Conservation (phyloP, 1,140 invertebrate genomes). For the Pteromalus puparum region DNA sequence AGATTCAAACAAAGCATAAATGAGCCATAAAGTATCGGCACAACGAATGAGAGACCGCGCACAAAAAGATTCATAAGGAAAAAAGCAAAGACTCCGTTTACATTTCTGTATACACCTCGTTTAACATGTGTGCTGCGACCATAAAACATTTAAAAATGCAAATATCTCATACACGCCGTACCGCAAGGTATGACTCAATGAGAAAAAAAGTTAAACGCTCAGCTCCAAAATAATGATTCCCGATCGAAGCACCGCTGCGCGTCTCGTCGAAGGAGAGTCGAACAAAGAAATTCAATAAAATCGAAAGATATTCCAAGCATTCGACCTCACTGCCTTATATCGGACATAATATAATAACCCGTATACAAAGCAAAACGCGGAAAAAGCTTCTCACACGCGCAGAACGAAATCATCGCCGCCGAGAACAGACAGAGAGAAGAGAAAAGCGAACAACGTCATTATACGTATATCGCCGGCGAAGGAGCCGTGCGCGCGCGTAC, state of each 20-base stretch:
- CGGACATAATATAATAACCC: too few species aligned
- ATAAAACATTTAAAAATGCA: too few species aligned
- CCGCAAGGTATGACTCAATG: too few species aligned
- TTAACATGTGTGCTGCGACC: too few species aligned
- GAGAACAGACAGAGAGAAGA: neutral
- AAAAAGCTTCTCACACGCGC: neutral
- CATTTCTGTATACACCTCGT: too few species aligned
- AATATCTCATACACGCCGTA: too few species aligned
- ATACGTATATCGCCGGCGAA: neutral
- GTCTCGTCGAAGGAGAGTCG: neutral
- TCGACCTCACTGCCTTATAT: neutral
- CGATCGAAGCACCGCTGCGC: neutral
- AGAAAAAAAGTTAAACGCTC: too few species aligned
- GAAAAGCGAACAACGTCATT: slow-evolving; percentile 12
- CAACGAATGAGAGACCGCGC: too few species aligned
- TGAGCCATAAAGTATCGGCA: too few species aligned
- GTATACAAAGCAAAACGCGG: neutral
- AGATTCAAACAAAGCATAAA: too few species aligned
- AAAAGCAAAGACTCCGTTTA: too few species aligned
- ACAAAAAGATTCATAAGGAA: too few species aligned
- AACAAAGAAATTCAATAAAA: neutral
- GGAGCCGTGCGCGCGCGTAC: neutral
- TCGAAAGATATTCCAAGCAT: neutral
- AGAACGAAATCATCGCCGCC: neutral
- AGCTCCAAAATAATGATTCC: neutral